Conservation (phyloP, 2,888 invertebrate species). For the Dasypogon diadema region DNA sequence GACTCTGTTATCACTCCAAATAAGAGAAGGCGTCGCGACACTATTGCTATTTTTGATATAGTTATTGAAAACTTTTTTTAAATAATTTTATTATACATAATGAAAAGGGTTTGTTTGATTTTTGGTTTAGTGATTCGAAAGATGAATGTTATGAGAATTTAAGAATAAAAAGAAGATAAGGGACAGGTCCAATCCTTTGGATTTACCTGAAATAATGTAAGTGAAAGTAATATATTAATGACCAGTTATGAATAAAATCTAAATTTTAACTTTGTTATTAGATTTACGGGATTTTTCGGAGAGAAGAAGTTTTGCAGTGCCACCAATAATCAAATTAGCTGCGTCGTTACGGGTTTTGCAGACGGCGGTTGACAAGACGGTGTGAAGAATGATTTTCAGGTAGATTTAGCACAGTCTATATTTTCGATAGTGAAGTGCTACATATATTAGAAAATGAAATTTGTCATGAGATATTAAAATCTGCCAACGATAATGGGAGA, state of each 20-base stretch:
- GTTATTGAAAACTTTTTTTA: neutral
- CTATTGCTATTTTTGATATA: neutral
- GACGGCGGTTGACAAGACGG: conserved; percentile 21
- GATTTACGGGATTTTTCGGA: neutral
- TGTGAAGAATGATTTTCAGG: neutral
- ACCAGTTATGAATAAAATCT: neutral
- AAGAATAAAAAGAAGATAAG: conserved; percentile 12
- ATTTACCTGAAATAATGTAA: conserved; percentile 11
- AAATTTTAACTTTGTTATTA: neutral
- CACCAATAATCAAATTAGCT: conserved; percentile 11
- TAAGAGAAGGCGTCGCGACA: too few species aligned
- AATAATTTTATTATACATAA: neutral
- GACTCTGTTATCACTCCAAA: neutral
- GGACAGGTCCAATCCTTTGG: conserved; percentile 31
- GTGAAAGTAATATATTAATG: neutral
- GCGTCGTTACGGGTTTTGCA: conserved; percentile 2
- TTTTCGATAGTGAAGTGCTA: conserved; percentile 17
- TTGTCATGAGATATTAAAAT: conserved; percentile 9
- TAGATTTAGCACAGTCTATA: conserved; percentile 14
- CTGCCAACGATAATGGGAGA: neutral
- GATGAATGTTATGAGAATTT: conserved; percentile 4
- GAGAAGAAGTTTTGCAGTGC: conserved; percentile 4
- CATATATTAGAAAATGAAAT: conserved; percentile 1
- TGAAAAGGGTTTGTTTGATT: conserved; percentile 1
- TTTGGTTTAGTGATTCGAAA: neutral